Evolutionary conservation across 2,888 invertebrate genomes (phyloP).

Genomic region (Pegoplata infirma): DNA sequence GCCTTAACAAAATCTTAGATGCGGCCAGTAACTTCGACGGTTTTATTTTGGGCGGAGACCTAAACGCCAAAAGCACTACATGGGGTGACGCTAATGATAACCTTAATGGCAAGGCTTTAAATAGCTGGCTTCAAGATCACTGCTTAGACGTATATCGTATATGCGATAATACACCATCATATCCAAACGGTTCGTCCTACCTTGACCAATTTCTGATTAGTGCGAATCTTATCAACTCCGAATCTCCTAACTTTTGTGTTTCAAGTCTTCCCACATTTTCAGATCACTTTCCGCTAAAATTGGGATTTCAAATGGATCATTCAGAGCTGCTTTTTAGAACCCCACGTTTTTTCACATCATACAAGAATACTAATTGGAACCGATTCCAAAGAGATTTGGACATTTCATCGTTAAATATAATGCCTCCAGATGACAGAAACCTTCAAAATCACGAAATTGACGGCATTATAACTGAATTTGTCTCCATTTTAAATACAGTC

Average conservation of each 20-base stretch:
- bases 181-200: not conserved
- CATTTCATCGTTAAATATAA: not conserved
- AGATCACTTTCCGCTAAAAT: too few species aligned
- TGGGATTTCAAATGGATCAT: too few species aligned
- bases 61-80: not conserved
- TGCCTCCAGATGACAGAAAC: not conserved
- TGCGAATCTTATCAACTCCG: too few species aligned
- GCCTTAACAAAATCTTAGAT: not conserved
- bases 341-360: too few species aligned
- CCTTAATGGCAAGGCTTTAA: not conserved
- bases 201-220: too few species aligned
- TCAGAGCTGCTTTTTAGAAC: too few species aligned
- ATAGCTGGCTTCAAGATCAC: not conserved
- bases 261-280: too few species aligned
- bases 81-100: not conserved
- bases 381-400: too few species aligned
- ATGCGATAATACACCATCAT: not conserved
- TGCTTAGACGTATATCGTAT: not conserved
- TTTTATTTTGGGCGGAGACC: slow-evolving; percentile 3
- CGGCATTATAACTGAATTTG: not conserved
- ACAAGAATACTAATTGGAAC: too few species aligned
- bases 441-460: not conserved
- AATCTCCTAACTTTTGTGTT: too few species aligned
- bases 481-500: not conserved
- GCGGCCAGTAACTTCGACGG: not conserved